Conservation (phyloP, 2,113 vertebrate species). For the Scortum barcoo region DNA sequence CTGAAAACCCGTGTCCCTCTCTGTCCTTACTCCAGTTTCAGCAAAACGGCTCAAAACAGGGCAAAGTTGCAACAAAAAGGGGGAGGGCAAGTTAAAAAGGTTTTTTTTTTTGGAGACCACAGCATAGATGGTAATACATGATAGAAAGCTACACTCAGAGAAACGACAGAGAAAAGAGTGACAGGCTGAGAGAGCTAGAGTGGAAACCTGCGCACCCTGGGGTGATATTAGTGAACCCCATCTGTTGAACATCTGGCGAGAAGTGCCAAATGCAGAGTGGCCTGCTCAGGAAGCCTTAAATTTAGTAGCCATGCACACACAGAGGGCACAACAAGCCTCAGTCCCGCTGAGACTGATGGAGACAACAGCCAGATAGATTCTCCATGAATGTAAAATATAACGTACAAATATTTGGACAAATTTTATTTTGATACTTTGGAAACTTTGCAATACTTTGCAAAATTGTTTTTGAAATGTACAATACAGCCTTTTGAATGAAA, state of each 20-base stretch:
- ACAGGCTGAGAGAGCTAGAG: slow-evolving; percentile 29
- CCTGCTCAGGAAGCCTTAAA: slow-evolving; percentile 61
- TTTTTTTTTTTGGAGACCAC: slow-evolving; percentile 5
- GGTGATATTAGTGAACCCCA: slow-evolving; percentile 68
- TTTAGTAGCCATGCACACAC: slow-evolving; percentile 44
- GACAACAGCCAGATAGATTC: background rate
- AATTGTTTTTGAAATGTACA: too few relatives aligned
- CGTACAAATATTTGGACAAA: too few relatives aligned
- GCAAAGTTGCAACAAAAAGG: background rate
- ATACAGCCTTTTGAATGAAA: too few relatives aligned
- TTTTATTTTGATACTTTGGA: too few relatives aligned
- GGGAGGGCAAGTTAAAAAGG: background rate
- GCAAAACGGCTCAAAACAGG: slow-evolving; percentile 20
- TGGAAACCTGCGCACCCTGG: slow-evolving; percentile 59
- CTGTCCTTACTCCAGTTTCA: slow-evolving; percentile 19
- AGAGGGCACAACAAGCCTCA: slow-evolving; percentile 13
- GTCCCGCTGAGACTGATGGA: slow-evolving; percentile 22
- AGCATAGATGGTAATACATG: slow-evolving; percentile 1
- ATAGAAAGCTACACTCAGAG: background rate
- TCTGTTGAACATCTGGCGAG: slow-evolving; percentile 78
- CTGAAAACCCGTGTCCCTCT: slow-evolving; percentile 72
- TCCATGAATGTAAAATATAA: background rate
- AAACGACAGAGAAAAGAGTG: slow-evolving; percentile 22
- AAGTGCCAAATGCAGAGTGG: slow-evolving; percentile 60
- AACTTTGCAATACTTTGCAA: too few relatives aligned